A percentile compares a stretch with the other conserved stretches of the same genome.
phyloP scores from a whole-genome alignment of 2,888 invertebrate genomes.

The Drosophila histrio region DNA sequence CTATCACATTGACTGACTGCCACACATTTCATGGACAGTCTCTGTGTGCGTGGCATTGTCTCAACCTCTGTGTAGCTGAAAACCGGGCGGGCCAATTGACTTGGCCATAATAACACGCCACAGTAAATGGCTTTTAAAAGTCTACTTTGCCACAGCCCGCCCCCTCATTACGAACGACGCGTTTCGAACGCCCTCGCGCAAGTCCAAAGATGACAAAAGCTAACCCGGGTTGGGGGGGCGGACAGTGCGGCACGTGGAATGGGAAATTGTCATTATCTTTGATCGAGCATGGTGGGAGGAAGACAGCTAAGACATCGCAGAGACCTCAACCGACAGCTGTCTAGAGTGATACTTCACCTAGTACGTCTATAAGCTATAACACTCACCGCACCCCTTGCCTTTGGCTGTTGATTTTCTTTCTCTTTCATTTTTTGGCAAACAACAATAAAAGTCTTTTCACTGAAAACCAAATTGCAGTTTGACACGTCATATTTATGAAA shows the following conservation, averaged over 20 bases:
- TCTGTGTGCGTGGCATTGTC: slow-evolving; percentile 27
- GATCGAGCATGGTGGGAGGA: slow-evolving; percentile 25
- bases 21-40: slow-evolving; percentile 67
- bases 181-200: slow-evolving; percentile 67
- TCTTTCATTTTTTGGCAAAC: slow-evolving; percentile 36
- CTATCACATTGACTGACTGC: slow-evolving; percentile 80
- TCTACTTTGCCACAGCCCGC: slow-evolving; percentile 79
- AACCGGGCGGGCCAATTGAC: slow-evolving; percentile 71
- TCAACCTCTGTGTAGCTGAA: slow-evolving; percentile 48
- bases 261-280: slow-evolving; percentile 74
- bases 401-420: slow-evolving; percentile 1
- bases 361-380: not conserved
- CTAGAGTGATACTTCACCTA: slow-evolving; percentile 40
- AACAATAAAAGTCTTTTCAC: slow-evolving; percentile 41
- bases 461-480: slow-evolving; percentile 68
- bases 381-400: not conserved
- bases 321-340: slow-evolving; percentile 42
- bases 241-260: slow-evolving; percentile 10
- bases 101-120: slow-evolving; percentile 77
- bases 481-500: slow-evolving; percentile 79
- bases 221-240: slow-evolving; percentile 11
- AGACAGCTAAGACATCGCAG: slow-evolving; percentile 13
- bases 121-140: slow-evolving; percentile 79
- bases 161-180: slow-evolving; percentile 82
- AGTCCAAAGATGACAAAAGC: slow-evolving; percentile 60